phyloP scores from a whole-genome alignment of 2,797 vertebrate species.

The Danionella dracula region DNA sequence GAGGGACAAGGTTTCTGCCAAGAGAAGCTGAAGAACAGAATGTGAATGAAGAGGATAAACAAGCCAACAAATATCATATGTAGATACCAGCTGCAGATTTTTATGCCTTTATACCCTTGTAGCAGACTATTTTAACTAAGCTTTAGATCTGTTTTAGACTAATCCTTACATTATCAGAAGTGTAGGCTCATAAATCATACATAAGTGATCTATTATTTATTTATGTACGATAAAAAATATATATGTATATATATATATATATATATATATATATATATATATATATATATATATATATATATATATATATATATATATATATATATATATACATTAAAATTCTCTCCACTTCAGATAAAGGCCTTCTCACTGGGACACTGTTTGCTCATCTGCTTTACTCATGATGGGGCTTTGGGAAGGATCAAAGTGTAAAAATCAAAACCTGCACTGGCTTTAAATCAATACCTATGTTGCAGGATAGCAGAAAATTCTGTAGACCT shows the following conservation, averaged over 20 bases:
- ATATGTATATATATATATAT: too few species aligned
- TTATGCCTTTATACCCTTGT: background rate
- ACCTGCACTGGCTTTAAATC: conserved; percentile 7
- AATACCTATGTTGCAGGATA: conserved; percentile 5
- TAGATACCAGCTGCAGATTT: conserved; percentile 10
- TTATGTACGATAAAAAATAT: too few species aligned
- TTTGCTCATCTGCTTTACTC: background rate
- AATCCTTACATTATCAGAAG: background rate
- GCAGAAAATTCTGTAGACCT: conserved; percentile 13
- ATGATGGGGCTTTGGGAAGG: background rate
- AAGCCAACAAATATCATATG: conserved; percentile 16
- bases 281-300: too few species aligned
- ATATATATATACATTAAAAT: too few species aligned
- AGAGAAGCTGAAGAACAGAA: conserved; percentile 49
- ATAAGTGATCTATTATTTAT: background rate
- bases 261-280: too few species aligned
- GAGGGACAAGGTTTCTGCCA: conserved; percentile 41
- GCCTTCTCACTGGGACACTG: conserved; percentile 2
- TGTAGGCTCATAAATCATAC: background rate
- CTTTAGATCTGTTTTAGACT: background rate
- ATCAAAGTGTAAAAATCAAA: conserved; percentile 32
- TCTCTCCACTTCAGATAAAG: too few species aligned
- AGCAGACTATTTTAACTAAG: too few species aligned
- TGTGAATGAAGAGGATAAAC: conserved; percentile 40
- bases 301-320: too few species aligned